Conservation (phyloP, 2,888 invertebrate genomes). For the Choristoneura rosaceana region DNA sequence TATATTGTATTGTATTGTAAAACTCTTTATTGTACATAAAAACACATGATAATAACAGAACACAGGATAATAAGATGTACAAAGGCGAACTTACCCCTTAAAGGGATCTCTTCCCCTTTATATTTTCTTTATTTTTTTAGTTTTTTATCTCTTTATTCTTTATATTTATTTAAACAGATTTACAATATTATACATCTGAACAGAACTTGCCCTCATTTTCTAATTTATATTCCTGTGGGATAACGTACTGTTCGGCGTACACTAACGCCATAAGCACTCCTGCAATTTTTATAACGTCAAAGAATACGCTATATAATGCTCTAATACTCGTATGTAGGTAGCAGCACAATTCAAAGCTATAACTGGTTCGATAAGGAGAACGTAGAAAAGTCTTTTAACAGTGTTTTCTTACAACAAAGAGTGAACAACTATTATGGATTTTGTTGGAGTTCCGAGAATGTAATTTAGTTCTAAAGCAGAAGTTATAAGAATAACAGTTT, state of each 20-base stretch:
- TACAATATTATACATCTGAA: too few relatives aligned
- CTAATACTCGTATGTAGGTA: background rate
- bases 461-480: constrained; percentile 22
- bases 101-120: too few relatives aligned
- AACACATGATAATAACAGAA: too few relatives aligned
- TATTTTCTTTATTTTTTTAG: too few relatives aligned
- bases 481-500: constrained; percentile 38
- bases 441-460: constrained; percentile 15
- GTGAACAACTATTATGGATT: constrained; percentile 37
- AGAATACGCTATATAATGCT: background rate
- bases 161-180: too few relatives aligned
- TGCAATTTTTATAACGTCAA: constrained; percentile 11
- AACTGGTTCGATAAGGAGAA: constrained; percentile 1
- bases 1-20: too few relatives aligned
- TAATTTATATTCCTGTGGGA: background rate
- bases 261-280: background rate
- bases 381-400: constrained; percentile 30
- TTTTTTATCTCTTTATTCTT: too few relatives aligned
- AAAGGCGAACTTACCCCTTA: too few relatives aligned
- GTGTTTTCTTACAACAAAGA: constrained; percentile 35
- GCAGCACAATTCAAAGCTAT: constrained; percentile 24
- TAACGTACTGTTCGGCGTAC: too few relatives aligned
- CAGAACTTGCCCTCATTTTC: background rate
- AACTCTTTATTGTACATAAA: too few relatives aligned
- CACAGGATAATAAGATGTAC: too few relatives aligned